Base-by-base conservation (phyloP, 2,113 vertebrate species). In the Chloebia gouldiae region DNA sequence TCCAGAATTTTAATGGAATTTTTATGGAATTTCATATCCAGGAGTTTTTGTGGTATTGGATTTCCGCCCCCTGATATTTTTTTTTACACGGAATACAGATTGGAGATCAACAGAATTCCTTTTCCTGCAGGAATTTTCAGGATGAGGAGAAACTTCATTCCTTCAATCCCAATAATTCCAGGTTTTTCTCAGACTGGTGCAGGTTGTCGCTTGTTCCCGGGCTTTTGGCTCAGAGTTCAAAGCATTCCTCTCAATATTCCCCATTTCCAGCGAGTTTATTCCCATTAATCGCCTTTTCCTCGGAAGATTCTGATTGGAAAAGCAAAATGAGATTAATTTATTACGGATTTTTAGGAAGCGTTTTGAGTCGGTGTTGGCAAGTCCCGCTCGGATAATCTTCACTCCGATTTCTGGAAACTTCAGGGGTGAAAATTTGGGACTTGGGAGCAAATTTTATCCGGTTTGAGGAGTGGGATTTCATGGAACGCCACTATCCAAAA, bases 61-160 rank as follows among this genome's bases (percentile, higher is more conserved):
- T 63, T 11, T 20, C 6, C 0, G 0, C 17, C 8, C n/a, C 51
- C 22, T 9, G 15, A 17, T 3, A 21, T 15, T 47, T 30, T 71
- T 33, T 12, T 50, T 81, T 44, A 2, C n/a, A 4, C 0, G 0
- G 63, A 15, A n/a, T n/a, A n/a, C n/a, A n/a, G n/a, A n/a, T 19
- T 3, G 7, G 20, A n/a, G n/a, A n/a, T n/a, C n/a, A n/a, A n/a
- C 33, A 24, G 35, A 39, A 79, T 63, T 40, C 61, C 63, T 27
- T 63, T 53, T 51, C 1, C 33, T 31, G 27, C 8, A 15, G 59
- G 13, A 28, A 19, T 63, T 72, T 57, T 19, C 3, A 2, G 35
- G 6, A 12, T 0, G 0, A 3, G 7, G 7, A 4, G 3, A 12
- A 27, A 4, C 2, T 37, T 70, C 45, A 25, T 78, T 14, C 27